phyloP scores from a whole-genome alignment of 2,888 invertebrate species.

The Dasysyrphus tricinctus region DNA sequence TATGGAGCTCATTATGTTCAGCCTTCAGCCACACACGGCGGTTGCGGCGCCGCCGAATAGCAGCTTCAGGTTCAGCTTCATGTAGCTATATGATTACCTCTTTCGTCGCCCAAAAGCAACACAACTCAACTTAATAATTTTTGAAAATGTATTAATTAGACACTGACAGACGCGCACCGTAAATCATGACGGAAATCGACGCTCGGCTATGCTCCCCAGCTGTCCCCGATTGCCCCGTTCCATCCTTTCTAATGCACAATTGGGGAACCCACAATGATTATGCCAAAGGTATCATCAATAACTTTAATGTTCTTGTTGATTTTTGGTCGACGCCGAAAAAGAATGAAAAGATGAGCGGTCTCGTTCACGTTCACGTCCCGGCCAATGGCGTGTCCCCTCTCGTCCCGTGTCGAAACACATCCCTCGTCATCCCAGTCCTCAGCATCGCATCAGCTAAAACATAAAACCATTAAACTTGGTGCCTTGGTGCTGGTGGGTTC shows the following conservation, averaged over 20 bases:
- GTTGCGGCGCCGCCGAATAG: slow-evolving; percentile 35
- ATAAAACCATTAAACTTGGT: slow-evolving; percentile 69
- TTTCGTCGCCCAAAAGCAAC: slow-evolving; percentile 47
- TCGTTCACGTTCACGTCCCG: slow-evolving; percentile 31
- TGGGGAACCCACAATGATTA: slow-evolving; percentile 75
- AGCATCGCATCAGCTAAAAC: slow-evolving; percentile 49
- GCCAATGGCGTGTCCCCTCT: background rate
- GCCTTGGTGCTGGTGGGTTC: slow-evolving; percentile 16
- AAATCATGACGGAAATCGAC: slow-evolving; percentile 71
- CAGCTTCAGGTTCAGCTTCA: slow-evolving; percentile 50
- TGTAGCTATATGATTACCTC: slow-evolving; percentile 61
- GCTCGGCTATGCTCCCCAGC: slow-evolving; percentile 26
- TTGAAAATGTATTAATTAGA: slow-evolving; percentile 76
- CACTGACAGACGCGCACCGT: slow-evolving; percentile 76
- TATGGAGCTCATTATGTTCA: slow-evolving; percentile 74
- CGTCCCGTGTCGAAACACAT: slow-evolving; percentile 43
- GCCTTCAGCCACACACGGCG: slow-evolving; percentile 75
- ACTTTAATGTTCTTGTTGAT: slow-evolving; percentile 76
- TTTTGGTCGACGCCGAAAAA: slow-evolving; percentile 68
- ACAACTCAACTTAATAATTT: slow-evolving; percentile 74
- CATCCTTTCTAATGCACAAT: slow-evolving; percentile 73
- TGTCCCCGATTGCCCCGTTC: slow-evolving; percentile 39
- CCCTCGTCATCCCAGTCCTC: slow-evolving; percentile 39
- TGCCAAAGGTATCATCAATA: slow-evolving; percentile 75
- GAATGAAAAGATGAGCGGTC: slow-evolving; percentile 53